Evolutionary conservation across 2,797 vertebrate genomes (phyloP), one percentile per base, ranked within the genome.

Genomic region (Sebastiscus albofasciatus): DNA sequence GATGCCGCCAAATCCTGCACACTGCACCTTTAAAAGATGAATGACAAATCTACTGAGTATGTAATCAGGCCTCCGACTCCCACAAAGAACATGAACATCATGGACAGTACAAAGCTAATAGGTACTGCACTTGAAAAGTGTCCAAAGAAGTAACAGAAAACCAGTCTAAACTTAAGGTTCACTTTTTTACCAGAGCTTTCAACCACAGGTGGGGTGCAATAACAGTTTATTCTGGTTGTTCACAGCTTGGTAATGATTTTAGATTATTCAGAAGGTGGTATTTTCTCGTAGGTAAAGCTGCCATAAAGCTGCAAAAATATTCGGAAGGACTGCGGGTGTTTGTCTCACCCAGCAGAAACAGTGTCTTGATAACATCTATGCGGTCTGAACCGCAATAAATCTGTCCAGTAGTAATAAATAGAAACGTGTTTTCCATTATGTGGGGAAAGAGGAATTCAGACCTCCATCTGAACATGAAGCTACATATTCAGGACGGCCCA

Each of bases 341-440:
- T 2, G 2, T 34, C 27, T 78, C 13, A 2, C 29, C 42, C 46
- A 77, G 8, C 65, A 80, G 24, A 79, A 36, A 22, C 24, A 34
- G 22, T 26, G n/a, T n/a, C 31, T 24, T 67, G 56, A 82, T 72
- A 54, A 56, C 54, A 80, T 39, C 46, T 20, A 20, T 49, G 18
- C 16, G 18, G 49, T 52, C 62, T 79, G 9, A 72, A n/a, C 4
- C 4, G 31, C 55, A 66, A 75, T 75, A 77, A 83, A 87, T 79
- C 82, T 81, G 72, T 83, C 77, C 14, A 24, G 27, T 10, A 75
- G 8, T 20, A 39, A 29, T 33, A 39, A 66, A 66, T 73, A 73
- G 78, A 34, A 46, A 46, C 7, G 0, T 75, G 29, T 79, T 91
- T 88, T 92, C 76, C 86, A 89, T 90, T 81, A 71, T 78, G 74